Evolutionary conservation across 2,797 vertebrate species (phyloP).

Genomic region (Eulemur rubriventer): DNA sequence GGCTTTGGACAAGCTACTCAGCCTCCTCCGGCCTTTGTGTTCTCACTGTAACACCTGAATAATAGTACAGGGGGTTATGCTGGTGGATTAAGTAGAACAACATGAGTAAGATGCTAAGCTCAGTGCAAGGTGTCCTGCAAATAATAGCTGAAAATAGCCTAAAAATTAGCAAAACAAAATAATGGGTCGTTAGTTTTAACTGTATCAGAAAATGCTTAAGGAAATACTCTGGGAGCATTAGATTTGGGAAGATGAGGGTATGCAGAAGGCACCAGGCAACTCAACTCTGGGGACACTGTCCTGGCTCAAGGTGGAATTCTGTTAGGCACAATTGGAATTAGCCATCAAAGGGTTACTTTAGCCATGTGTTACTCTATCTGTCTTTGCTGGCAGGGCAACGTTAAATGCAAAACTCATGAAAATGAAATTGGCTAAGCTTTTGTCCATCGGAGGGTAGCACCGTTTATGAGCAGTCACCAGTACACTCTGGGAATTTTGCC

Average conservation of each 20-base stretch:
- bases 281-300: not conserved
- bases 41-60: not conserved
- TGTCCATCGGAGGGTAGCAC: slow-evolving; percentile 75
- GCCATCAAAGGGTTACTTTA: not conserved
- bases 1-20: not conserved
- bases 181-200: not conserved
- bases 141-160: not conserved
- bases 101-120: not conserved
- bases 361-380: not conserved
- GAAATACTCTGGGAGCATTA: not conserved
- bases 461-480: slow-evolving; percentile 80
- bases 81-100: not conserved
- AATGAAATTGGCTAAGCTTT: slow-evolving; percentile 77
- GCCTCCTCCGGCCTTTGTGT: not conserved
- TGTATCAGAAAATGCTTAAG: not conserved
- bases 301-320: not conserved
- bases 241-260: not conserved
- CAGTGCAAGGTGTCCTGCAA: not conserved
- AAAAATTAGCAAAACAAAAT: not conserved
- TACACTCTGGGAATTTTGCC: slow-evolving; percentile 77
- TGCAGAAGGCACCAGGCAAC: not conserved
- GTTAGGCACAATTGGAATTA: not conserved
- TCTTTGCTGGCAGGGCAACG: not conserved
- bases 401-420: slow-evolving; percentile 68
- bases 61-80: accelerated